Evolutionary conservation across 2,888 invertebrate species (phyloP), one percentile per base, ranked within the genome.

Genomic region (Tenthredo amoena): DNA sequence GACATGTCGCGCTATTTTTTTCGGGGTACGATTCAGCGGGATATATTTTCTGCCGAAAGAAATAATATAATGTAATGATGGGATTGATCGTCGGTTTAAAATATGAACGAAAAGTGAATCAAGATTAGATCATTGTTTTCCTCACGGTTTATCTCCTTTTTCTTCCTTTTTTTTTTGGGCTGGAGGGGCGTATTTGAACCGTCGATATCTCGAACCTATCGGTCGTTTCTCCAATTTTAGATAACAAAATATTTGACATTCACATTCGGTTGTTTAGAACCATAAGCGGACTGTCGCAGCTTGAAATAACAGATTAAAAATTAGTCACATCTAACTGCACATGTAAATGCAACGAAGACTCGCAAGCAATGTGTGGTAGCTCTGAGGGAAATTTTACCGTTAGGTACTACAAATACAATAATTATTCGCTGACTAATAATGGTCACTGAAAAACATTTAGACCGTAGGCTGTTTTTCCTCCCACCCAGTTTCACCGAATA

Each of bases 291-390:
- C 76, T 76, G 26, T 76, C 76, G 26, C 43, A 1, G 50, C 1
- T 77, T 77, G 40, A n/a, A 55, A 50, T 55, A 31, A 50, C 55
- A 77, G 50, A 50, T 77, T 18, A 55, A 31, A 31, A 50, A 40
- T 77, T 77, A 77, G 55, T 77, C 77, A 50, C 77, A 34, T 18
- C 77, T 34, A 50, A 18, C 10, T 55, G n/a, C n/a, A n/a, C n/a
- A n/a, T 55, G 34, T 50, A n/a, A 31, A 74, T 74, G n/a, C 21
- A 47, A 47, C 74, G n/a, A 74, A 2, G 1, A 15, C 40, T 4
- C 18, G 5, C 9, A 34, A n/a, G 37, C 71, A 26, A 62, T 62
- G 21, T 7, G n/a, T 5, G 37, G 26, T 3, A 55, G n/a, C n/a
- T 55, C 6, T 55, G n/a, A 65, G 68, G 68, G 15, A 68, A 26